Evolutionary conservation across 1,140 invertebrate genomes (phyloP).

Genomic region (Nephila pilipes): DNA sequence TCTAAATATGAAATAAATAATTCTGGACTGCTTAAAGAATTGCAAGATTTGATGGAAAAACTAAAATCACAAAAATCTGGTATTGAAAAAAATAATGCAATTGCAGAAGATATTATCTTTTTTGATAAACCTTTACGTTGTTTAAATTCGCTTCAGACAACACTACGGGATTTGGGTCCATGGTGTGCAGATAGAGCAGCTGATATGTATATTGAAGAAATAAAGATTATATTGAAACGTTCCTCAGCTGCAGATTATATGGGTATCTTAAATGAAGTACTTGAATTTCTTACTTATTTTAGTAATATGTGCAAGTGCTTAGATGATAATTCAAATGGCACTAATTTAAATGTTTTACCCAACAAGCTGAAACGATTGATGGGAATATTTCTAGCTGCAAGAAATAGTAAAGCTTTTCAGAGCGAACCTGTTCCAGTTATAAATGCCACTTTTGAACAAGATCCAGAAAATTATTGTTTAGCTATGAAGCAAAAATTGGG

Average conservation of each 20-base stretch:
- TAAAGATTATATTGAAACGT: constrained; percentile 36
- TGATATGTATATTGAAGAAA: constrained; percentile 75
- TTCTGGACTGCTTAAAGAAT: not conserved
- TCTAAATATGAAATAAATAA: not conserved
- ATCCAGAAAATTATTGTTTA: not conserved
- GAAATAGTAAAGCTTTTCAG: not conserved
- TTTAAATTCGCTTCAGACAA: constrained; percentile 55
- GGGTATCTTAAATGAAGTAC: not conserved
- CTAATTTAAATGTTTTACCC: not conserved
- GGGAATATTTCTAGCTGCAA: constrained; percentile 43
- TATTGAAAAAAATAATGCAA: not conserved
- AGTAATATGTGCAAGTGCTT: not conserved
- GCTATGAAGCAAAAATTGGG: not conserved
- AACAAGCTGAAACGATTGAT: constrained; percentile 55
- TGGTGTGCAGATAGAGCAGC: constrained; percentile 80
- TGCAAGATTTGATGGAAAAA: not conserved
- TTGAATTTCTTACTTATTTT: not conserved
- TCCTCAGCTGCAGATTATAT: not conserved
- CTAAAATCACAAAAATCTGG: not conserved
- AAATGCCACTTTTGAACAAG: not conserved
- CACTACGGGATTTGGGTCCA: constrained; percentile 81
- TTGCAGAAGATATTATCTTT: not conserved
- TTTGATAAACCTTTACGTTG: constrained; percentile 51
- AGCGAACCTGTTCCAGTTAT: not conserved
- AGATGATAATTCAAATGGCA: not conserved